Evolutionary conservation across 2,113 vertebrate species (phyloP).

Genomic region (Syrmaticus mikado): DNA sequence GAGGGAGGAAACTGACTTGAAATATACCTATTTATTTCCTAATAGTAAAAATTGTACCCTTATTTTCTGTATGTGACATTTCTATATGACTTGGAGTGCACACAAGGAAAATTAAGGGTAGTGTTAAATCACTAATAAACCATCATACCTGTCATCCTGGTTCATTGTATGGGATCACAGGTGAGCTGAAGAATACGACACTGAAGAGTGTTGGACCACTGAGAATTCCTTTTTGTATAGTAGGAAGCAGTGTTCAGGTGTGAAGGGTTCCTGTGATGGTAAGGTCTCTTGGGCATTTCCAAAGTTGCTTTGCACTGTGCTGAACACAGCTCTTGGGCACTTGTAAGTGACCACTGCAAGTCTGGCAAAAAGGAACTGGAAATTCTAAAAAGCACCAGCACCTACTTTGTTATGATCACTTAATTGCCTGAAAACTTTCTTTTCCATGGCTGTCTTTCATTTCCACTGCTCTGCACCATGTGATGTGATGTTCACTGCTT

Average conservation of each 20-base stretch:
- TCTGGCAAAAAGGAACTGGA: not conserved
- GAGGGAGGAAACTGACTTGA: not conserved
- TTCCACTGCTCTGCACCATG: constrained; percentile 25
- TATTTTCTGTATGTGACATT: not conserved
- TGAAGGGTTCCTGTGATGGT: not conserved
- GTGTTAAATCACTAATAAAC: not conserved
- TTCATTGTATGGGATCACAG: fast-evolving
- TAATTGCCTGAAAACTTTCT: not conserved
- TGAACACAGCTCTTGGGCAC: not conserved
- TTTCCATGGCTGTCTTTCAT: constrained; percentile 34
- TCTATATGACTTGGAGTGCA: not conserved
- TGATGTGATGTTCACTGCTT: not conserved
- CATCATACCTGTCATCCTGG: not conserved
- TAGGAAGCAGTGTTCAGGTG: not conserved
- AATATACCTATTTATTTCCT: not conserved
- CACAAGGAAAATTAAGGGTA: not conserved
- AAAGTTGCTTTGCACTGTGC: not conserved
- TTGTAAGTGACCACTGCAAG: not conserved
- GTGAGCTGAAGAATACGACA: not conserved
- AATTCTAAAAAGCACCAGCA: not conserved
- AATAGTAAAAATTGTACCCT: not conserved
- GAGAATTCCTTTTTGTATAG: not conserved
- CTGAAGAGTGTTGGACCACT: not conserved
- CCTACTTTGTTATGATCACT: not conserved
- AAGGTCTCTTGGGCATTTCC: not conserved